Percentiles rank a stretch among this genome's conserved stretches.
phyloP scores from a whole-genome alignment of 2,797 vertebrate genomes.

The Centroberyx gerrardi region DNA sequence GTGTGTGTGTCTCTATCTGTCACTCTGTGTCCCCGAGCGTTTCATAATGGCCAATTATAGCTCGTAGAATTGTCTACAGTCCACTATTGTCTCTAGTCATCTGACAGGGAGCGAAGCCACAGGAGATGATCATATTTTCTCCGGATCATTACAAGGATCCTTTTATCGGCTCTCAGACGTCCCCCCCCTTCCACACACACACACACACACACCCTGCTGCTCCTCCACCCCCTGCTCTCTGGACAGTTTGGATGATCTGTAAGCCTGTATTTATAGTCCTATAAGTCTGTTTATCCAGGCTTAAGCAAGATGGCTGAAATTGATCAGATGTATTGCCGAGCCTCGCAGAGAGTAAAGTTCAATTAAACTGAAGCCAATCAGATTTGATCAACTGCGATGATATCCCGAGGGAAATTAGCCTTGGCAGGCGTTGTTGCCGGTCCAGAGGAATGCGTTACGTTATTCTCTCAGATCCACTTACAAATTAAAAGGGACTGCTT shows the following conservation, averaged over 20 bases:
- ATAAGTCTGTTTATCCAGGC: slow-evolving; percentile 48
- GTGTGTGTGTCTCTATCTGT: slow-evolving; percentile 17
- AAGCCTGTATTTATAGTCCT: slow-evolving; percentile 35
- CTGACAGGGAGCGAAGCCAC: slow-evolving; percentile 22
- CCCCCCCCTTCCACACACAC: not conserved
- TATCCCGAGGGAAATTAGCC: slow-evolving; percentile 61
- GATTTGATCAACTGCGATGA: slow-evolving; percentile 63
- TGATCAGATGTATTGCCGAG: slow-evolving; percentile 43
- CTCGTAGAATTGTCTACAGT: slow-evolving; percentile 5
- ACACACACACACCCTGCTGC: not conserved
- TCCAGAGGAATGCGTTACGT: slow-evolving; percentile 53
- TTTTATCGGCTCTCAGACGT: slow-evolving; percentile 37
- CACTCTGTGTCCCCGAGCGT: slow-evolving; percentile 28
- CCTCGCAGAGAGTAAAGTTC: slow-evolving; percentile 30
- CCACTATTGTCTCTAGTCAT: slow-evolving; percentile 11
- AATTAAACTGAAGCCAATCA: slow-evolving; percentile 67
- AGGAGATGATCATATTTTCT: slow-evolving; percentile 45
- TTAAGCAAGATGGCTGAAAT: slow-evolving; percentile 30
- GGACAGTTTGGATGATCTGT: slow-evolving; percentile 43
- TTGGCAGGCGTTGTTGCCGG: slow-evolving; percentile 46
- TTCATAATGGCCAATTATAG: slow-evolving; percentile 52
- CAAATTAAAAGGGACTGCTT: slow-evolving; percentile 43
- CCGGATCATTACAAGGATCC: slow-evolving; percentile 30
- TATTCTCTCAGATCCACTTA: slow-evolving; percentile 63
- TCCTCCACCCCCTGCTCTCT: not conserved